phyloP scores from a whole-genome alignment of 2,888 invertebrate genomes.

The Loripinus fragilis region DNA sequence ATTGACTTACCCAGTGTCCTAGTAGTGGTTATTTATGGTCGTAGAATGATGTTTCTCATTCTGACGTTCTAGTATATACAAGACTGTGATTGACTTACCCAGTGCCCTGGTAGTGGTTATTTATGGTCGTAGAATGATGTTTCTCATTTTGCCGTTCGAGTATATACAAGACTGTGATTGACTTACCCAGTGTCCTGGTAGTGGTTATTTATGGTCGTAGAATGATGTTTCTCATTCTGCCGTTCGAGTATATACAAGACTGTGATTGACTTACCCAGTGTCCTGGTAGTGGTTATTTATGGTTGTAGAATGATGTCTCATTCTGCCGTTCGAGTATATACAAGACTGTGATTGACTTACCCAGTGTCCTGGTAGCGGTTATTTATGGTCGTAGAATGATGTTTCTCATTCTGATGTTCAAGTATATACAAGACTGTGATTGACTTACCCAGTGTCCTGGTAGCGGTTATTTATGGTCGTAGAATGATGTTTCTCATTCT shows the following conservation, averaged over 20 bases:
- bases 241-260: slow-evolving; percentile 94
- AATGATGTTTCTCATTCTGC: slow-evolving; percentile 56
- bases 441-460: slow-evolving; percentile 84
- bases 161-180: slow-evolving; percentile 96
- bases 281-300: slow-evolving; percentile 40
- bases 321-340: slow-evolving; percentile 91
- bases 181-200: slow-evolving; percentile 77
- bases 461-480: slow-evolving; percentile 44
- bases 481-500: slow-evolving; percentile 53
- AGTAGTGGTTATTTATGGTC: slow-evolving; percentile 42
- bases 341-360: slow-evolving; percentile 92
- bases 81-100: slow-evolving; percentile 90
- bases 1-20: slow-evolving; percentile 86
- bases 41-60: slow-evolving; percentile 49
- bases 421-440: slow-evolving; percentile 97
- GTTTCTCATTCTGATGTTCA: slow-evolving; percentile 85
- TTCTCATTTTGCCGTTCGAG: slow-evolving; percentile 86
- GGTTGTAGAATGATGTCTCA: slow-evolving; percentile 36
- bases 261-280: slow-evolving; percentile 88
- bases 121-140: slow-evolving; percentile 34
- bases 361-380: slow-evolving; percentile 31
- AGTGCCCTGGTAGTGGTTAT: slow-evolving; percentile 32
- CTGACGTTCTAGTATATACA: slow-evolving; percentile 92
- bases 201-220: slow-evolving; percentile 45
- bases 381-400: slow-evolving; percentile 35